These are phyloP conservation scores for Falco columbarius DNA, from an alignment of 2,797 vertebrate species.

Conservation along the genomic window DNA sequence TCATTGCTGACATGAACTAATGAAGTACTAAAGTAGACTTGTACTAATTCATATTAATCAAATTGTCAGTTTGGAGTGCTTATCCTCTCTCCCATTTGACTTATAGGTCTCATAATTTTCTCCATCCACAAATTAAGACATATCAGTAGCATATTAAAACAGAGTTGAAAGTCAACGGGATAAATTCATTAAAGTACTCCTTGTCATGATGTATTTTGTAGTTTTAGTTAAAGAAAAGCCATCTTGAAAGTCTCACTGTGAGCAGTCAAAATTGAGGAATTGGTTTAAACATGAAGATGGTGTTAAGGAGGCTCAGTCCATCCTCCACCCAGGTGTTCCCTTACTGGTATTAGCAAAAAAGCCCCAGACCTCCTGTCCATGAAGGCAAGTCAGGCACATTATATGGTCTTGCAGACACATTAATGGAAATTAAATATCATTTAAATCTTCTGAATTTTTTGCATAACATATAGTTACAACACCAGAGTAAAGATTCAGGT, in stretches of 20 bases:
- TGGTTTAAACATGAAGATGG: background rate
- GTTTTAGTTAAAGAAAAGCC: background rate
- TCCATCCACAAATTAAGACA: constrained; percentile 49
- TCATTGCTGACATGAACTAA: constrained; percentile 70
- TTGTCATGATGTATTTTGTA: constrained; percentile 26
- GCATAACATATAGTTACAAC: background rate
- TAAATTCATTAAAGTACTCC: constrained; percentile 54
- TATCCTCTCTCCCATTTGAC: constrained; percentile 62
- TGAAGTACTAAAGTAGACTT: constrained; percentile 63
- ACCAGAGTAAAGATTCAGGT: background rate
- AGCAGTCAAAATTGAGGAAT: background rate
- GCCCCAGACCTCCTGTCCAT: background rate
- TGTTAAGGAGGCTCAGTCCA: background rate
- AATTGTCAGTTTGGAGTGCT: constrained; percentile 63
- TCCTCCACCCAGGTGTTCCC: background rate
- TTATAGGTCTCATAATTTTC: constrained; percentile 61
- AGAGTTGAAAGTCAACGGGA: constrained; percentile 62
- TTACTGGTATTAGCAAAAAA: background rate
- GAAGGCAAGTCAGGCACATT: background rate
- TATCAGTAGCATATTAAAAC: constrained; percentile 60
- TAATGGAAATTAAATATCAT: background rate
- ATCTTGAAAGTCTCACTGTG: background rate
- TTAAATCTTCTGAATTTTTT: background rate
- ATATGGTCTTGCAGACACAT: background rate
- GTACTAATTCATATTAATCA: constrained; percentile 67